These are phyloP conservation scores for Taurulus bubalis DNA, from an alignment of 2,113 vertebrate genomes.

Conservation along the genomic window DNA sequence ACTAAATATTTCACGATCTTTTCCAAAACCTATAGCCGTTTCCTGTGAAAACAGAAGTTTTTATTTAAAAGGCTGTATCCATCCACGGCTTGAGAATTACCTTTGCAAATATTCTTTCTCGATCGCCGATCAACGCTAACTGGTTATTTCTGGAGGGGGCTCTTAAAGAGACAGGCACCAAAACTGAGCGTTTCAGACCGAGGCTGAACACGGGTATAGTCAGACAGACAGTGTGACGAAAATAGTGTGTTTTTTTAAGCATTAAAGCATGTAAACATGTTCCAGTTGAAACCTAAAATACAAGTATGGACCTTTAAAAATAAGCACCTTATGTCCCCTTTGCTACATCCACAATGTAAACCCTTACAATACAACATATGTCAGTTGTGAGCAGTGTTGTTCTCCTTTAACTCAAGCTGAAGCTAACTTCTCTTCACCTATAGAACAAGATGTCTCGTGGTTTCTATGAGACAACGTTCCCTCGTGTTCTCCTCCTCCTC, in stretches of 20 bases:
- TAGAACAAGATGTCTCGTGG: background rate
- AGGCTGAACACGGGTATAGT: background rate
- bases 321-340: background rate
- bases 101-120: no score
- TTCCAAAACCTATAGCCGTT: no score
- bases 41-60: no score
- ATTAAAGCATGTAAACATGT: background rate
- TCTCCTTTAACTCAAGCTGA: background rate
- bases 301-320: background rate
- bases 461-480: constrained; percentile 9
- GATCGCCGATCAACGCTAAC: no score
- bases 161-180: background rate
- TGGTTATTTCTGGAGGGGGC: no score
- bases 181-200: background rate
- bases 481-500: constrained; percentile 29
- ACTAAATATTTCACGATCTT: no score
- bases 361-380: background rate
- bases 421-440: constrained; percentile 4
- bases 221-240: background rate
- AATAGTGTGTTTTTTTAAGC: background rate
- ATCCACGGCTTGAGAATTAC: no score
- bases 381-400: background rate
- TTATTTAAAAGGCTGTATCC: no score
- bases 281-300: background rate
- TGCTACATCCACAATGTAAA: background rate